Conservation (phyloP, 2,113 vertebrate genomes). For the Procapra przewalskii region DNA sequence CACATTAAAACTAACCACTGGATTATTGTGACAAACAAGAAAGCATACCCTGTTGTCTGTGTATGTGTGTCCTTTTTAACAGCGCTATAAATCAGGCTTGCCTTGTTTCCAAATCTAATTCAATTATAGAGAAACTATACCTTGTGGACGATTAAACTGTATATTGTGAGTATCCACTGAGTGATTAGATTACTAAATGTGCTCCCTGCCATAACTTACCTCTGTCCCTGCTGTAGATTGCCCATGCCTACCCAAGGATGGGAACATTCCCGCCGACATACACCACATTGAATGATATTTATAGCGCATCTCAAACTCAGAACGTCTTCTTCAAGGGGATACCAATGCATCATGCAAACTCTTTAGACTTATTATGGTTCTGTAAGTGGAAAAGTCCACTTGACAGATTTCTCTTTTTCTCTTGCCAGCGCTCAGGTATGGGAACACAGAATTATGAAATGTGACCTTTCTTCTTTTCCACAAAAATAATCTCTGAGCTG, state of each 20-base stretch:
- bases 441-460: slow-evolving; percentile 53
- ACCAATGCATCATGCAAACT: slow-evolving; percentile 62
- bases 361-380: slow-evolving; percentile 59
- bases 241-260: slow-evolving; percentile 56
- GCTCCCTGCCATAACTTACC: slow-evolving; percentile 72
- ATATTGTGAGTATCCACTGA: slow-evolving; percentile 79
- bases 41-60: slow-evolving; percentile 49
- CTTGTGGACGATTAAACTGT: slow-evolving; percentile 80
- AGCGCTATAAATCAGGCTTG: slow-evolving; percentile 49
- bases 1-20: slow-evolving; percentile 40
- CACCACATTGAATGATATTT: slow-evolving; percentile 60
- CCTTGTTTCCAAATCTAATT: slow-evolving; percentile 75
- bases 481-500: slow-evolving; percentile 54
- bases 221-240: slow-evolving; percentile 30
- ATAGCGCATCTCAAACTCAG: slow-evolving; percentile 71
- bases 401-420: slow-evolving; percentile 71
- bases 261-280: slow-evolving; percentile 59
- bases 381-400: slow-evolving; percentile 74
- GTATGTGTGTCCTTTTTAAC: slow-evolving; percentile 29
- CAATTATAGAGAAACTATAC: slow-evolving; percentile 74
- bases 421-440: slow-evolving; percentile 49
- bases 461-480: slow-evolving; percentile 63
- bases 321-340: slow-evolving; percentile 79
- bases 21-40: slow-evolving; percentile 43
- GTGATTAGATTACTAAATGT: slow-evolving; percentile 69